Evolutionary conservation across 2,797 vertebrate genomes (phyloP), one percentile per base, ranked within the genome.

Genomic region (Danio jaintianensis): DNA sequence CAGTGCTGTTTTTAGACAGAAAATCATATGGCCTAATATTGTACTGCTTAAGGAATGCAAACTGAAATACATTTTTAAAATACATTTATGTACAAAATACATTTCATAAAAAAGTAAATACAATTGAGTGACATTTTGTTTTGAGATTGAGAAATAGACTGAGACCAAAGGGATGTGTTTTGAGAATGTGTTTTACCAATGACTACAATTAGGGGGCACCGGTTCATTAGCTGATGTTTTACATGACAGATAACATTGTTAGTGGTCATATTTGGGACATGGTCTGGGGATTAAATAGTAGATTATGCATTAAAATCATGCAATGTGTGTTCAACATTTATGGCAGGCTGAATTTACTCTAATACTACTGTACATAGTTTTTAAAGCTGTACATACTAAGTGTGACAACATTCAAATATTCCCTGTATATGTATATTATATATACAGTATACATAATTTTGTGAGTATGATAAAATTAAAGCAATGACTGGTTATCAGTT

Each of bases 171-270:
- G 29, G 50, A 20, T 7, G 29, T 18, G 50, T 40, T 13, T 9
- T 55, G n/a, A 68, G 7, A 15, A 5, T 11, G 9, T 22, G 6
- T 50, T 69, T 50, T 36, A 36, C 29, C 8, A 52, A 2, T 38
- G 29, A 52, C 67, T 38, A 15, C 70, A 45, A 12, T 22, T 58
- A 72, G 70, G 53, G 50, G 53, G 70, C 18, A 42, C 13, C 20
- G 22, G 8, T 43, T 40, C 4, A 43, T 72, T 56, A 45, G 8
- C 10, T 45, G 2, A 43, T 56, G 69, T 42, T 20, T 53, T 53
- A 8, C n/a, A 22, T 29, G 29, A 29, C 29, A 11, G 11, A 70
- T 13, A 55, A 53, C 70, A 69, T 52, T 52, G 45, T 36, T 55
- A 55, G 10, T 20, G 36, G 11, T 1, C 36, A 20, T 55, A 15